Evolutionary conservation across 2,888 invertebrate species (phyloP), one percentile per base, ranked within the genome.

Genomic region (Eilema sororculum): DNA sequence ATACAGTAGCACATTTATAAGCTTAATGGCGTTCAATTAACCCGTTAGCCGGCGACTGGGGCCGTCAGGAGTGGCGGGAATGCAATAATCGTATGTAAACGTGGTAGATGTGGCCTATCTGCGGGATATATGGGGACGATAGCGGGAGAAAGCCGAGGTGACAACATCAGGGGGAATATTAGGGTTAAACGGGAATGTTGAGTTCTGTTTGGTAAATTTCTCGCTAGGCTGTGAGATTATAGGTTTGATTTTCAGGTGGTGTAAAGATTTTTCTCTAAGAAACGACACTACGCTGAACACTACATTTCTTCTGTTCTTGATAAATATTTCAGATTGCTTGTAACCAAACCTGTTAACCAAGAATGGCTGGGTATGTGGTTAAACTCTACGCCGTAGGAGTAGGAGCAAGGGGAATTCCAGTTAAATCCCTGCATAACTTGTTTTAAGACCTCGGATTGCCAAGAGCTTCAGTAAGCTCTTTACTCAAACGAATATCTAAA

Each of bases 11-110:
- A 25, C 72, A 72, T 68, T 68, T 68, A 81, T 74, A 71, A 82
- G 76, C 81, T 79, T 88, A 89, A 89, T 89, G 85, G 74, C 62
- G 81, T 84, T 85, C 89, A 87, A 90, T 90, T 89, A 90, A 87
- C 83, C 77, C 77, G 86, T 85, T 82, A 84, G 81, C 68, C 74
- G 76, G 71, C 65, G 78, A 70, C 73, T 74, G 69, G 46, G 65
- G 65, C n/a, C 41, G 20, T 60, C 67, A 37, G 74, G 66, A 71
- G 75, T 74, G 78, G 71, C 28, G 28, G 71, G 73, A 78, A 80
- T 62, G 77, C 79, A 71, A 73, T 79, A 71, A 77, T 75, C 77
- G 70, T 82, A 83, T 78, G 80, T 80, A 78, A 77, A 77, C 73
- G 71, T 68, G 72, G 70, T 69, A 74, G 76, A 75, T 78, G 63